phyloP scores from a whole-genome alignment of 1,140 invertebrate genomes.

The Dreissena rostriformis region DNA sequence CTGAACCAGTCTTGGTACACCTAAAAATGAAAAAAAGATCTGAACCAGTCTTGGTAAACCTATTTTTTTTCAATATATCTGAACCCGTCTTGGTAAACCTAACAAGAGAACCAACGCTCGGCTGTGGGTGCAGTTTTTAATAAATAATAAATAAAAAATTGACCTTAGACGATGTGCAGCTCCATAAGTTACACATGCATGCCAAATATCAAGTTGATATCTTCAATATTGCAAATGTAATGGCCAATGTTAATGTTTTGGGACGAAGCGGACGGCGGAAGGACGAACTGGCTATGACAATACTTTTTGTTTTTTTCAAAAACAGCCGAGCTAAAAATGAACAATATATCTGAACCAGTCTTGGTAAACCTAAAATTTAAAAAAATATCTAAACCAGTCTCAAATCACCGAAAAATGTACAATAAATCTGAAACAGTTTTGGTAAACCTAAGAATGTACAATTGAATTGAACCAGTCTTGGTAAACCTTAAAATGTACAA shows the following conservation, averaged over 20 bases:
- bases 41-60: not conserved
- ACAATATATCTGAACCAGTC: conserved; percentile 89
- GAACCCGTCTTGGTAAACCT: conserved; percentile 88
- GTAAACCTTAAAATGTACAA: not conserved
- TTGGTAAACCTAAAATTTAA: conserved; percentile 83
- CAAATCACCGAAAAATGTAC: not conserved
- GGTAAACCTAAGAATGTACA: conserved; percentile 82
- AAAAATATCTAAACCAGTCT: conserved; percentile 2
- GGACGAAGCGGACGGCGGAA: too few relatives aligned
- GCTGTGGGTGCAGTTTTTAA: too few relatives aligned
- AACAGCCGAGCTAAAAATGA: too few relatives aligned
- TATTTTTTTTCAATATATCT: conserved; percentile 86
- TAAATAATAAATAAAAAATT: too few relatives aligned
- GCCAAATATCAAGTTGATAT: too few relatives aligned
- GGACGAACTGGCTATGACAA: too few relatives aligned
- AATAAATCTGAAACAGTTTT: conserved; percentile 86
- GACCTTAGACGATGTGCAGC: too few relatives aligned
- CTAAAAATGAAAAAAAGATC: not conserved
- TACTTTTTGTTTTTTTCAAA: too few relatives aligned
- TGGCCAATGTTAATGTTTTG: too few relatives aligned
- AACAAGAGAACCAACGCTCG: too few relatives aligned
- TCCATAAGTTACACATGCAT: too few relatives aligned
- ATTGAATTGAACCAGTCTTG: not conserved
- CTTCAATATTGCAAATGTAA: too few relatives aligned
- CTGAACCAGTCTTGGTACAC: not conserved